phyloP scores from a whole-genome alignment of 2,113 vertebrate genomes.

The Tachycineta bicolor region DNA sequence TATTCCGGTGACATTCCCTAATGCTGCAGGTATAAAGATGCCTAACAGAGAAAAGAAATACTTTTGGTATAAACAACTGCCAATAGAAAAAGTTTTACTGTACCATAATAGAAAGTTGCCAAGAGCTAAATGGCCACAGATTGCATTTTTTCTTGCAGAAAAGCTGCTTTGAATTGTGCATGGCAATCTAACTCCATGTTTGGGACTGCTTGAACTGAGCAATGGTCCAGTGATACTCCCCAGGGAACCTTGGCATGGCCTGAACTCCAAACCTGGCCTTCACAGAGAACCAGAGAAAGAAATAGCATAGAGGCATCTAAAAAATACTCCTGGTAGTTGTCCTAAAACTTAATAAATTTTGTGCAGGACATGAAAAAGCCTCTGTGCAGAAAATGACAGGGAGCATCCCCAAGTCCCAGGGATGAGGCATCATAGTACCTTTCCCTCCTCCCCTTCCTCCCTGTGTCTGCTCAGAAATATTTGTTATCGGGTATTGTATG shows the following conservation, averaged over 20 bases:
- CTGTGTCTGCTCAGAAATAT: not conserved
- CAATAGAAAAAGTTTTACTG: not conserved
- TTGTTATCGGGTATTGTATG: not conserved
- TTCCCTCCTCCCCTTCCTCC: not conserved
- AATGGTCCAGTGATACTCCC: not conserved
- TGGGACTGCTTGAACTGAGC: not conserved
- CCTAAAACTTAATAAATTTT: not conserved
- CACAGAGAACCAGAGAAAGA: not conserved
- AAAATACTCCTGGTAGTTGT: not conserved
- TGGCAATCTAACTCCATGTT: not conserved
- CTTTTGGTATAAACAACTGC: not conserved
- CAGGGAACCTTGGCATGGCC: not conserved
- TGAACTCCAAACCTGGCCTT: not conserved
- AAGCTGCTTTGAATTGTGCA: not conserved
- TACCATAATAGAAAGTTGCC: not conserved
- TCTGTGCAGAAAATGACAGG: not conserved
- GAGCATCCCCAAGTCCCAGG: not conserved
- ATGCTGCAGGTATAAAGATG: not conserved
- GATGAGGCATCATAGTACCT: not conserved
- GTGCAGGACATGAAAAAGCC: not conserved
- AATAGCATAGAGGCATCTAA: not conserved
- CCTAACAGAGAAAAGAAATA: not conserved
- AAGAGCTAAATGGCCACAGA: not conserved
- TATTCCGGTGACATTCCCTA: not conserved
- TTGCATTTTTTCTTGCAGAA: not conserved